Evolutionary conservation across 2,797 vertebrate species (phyloP), one percentile per base, ranked within the genome.

Genomic region (Hafferia zeledoni): DNA sequence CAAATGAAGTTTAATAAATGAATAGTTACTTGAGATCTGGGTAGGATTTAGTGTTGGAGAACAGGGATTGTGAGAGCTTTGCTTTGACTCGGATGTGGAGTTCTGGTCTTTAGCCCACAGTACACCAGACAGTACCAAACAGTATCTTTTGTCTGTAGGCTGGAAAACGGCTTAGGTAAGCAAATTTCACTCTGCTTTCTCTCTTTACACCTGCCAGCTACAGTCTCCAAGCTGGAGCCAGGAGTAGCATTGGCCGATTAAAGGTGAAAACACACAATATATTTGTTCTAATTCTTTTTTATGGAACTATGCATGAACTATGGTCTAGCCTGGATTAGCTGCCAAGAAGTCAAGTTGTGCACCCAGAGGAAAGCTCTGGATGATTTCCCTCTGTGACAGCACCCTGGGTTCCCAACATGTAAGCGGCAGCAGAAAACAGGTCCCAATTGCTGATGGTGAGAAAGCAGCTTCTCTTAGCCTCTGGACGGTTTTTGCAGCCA

Each of bases 401-500:
- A 4, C n/a, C 25, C 35, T 59, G 75, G 28, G 28, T 7, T 86
- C 52, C 52, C 37, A 70, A 24, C 56, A 44, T 6, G 12, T 46
- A 55, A 75, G 49, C 25, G 63, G 39, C 27, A 53, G 68, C 44
- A 83, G 76, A 90, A 79, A 84, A 35, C 2, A 27, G 15, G 22
- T 89, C 1, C 2, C 9, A 56, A 63, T 23, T 20, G 31, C 61
- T 63, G 67, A 71, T 13, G 5, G 46, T 30, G 59, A 82, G 79
- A 81, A 69, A 93, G 19, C 43, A 53, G 41, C 78, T 47, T 67
- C 47, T 69, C 70, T 61, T 23, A 65, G 71, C 53, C 93, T 77
- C 74, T 81, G 68, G 74, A 83, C 55, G 41, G 17, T 60, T 91
- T 86, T 77, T 59, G 90, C 37, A 88, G 89, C 87, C 11, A 6